These are phyloP conservation scores for Sebastes cheni DNA, from an alignment of 2,797 vertebrate species.

Conservation along the genomic window DNA sequence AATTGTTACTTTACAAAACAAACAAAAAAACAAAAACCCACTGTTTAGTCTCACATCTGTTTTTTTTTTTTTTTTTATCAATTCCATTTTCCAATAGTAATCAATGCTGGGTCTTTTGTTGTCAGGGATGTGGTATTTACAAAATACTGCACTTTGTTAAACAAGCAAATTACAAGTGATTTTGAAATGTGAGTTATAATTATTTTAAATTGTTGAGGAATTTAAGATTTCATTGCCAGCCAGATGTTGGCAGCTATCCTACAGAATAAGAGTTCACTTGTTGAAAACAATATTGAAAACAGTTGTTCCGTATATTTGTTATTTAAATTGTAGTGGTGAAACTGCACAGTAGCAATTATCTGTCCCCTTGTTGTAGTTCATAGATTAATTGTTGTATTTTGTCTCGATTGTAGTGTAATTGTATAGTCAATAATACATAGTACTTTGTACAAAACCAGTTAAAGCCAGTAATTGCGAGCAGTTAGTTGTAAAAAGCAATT, in stretches of 20 bases:
- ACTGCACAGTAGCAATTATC: neutral
- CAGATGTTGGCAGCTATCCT: neutral
- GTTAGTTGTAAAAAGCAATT: slow-evolving; percentile 8
- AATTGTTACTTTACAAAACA: no score
- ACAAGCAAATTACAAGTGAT: neutral
- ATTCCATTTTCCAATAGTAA: neutral
- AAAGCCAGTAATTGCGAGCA: neutral
- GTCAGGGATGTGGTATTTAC: neutral
- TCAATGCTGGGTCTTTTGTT: neutral
- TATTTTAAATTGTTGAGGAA: neutral
- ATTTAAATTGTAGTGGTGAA: no score
- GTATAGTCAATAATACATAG: neutral
- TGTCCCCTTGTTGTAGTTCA: neutral
- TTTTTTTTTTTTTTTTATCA: neutral
- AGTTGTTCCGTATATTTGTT: neutral
- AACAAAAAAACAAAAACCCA: neutral
- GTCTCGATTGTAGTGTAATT: neutral
- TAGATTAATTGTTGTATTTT: neutral
- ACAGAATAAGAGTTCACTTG: neutral
- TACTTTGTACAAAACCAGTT: neutral
- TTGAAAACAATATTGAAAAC: neutral
- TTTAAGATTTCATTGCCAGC: neutral
- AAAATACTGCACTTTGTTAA: neutral
- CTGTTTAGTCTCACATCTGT: neutral
- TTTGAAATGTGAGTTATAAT: neutral